phyloP scores from a whole-genome alignment of 1,140 invertebrate species.

The Zaprionus capensis region DNA sequence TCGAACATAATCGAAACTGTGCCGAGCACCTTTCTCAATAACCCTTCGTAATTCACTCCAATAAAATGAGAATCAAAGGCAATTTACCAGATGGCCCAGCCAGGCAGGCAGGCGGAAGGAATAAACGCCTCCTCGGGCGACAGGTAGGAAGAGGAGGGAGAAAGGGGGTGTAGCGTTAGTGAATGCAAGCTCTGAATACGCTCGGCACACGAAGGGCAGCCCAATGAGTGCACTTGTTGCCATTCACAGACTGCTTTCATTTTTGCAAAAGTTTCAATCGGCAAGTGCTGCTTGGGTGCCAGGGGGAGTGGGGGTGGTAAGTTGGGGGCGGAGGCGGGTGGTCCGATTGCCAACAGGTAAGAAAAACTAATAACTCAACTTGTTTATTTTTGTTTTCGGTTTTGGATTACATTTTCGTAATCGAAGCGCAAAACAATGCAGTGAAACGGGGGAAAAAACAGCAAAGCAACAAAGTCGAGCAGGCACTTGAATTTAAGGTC shows the following conservation, averaged over 20 bases:
- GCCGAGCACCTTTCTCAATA: slow-evolving; percentile 40
- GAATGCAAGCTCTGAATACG: slow-evolving; percentile 1
- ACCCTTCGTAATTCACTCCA: slow-evolving; percentile 38
- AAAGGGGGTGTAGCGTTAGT: not conserved
- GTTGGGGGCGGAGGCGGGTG: not conserved
- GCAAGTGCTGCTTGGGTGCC: not conserved
- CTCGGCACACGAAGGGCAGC: slow-evolving; percentile 10
- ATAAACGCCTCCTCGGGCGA: not conserved
- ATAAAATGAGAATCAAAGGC: slow-evolving; percentile 48
- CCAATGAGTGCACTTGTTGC: slow-evolving; percentile 74
- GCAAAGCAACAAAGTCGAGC: slow-evolving; percentile 7
- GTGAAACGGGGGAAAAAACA: not conserved
- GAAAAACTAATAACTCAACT: slow-evolving; percentile 51
- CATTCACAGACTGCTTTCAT: slow-evolving; percentile 64
- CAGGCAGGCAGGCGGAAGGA: slow-evolving; percentile 9
- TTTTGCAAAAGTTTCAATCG: slow-evolving; percentile 41
- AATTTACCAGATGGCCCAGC: slow-evolving; percentile 22
- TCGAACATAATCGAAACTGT: slow-evolving; percentile 54
- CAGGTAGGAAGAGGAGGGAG: too few relatives aligned
- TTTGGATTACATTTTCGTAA: slow-evolving; percentile 49
- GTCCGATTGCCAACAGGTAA: slow-evolving; percentile 51
- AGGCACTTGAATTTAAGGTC: slow-evolving; percentile 43
- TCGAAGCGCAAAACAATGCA: slow-evolving; percentile 55
- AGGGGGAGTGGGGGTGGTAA: too few relatives aligned
- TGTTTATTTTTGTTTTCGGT: slow-evolving; percentile 29